These are phyloP conservation scores for Lineus longissimus DNA, from an alignment of 1,140 invertebrate species.

Conservation along the genomic window DNA sequence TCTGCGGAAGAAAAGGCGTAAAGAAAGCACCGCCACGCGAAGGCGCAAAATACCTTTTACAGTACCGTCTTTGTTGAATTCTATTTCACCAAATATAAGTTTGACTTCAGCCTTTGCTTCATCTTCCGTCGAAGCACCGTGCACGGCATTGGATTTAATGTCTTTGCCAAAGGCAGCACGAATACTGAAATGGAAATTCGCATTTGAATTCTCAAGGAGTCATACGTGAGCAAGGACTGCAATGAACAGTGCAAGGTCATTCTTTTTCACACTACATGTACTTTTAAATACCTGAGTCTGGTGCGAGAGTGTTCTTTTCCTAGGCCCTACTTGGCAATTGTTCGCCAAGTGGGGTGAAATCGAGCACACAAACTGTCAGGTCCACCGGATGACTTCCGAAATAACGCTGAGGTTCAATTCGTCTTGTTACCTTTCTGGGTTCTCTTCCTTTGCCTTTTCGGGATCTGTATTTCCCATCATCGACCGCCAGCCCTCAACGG, in stretches of 20 bases:
- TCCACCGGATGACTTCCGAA: too few relatives aligned
- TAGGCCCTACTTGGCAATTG: background rate
- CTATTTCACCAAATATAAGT: conserved; percentile 47
- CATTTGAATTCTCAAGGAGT: background rate
- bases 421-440: conserved; percentile 43
- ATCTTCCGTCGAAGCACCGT: conserved; percentile 38
- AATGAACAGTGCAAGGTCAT: background rate
- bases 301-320: background rate
- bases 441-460: conserved; percentile 40
- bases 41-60: conserved; percentile 34
- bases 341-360: too few relatives aligned
- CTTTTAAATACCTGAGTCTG: background rate
- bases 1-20: background rate
- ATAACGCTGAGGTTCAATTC: background rate
- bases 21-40: background rate
- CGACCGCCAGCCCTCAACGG: conserved; percentile 48
- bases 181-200: conserved; percentile 30
- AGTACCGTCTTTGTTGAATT: conserved; percentile 44
- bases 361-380: too few relatives aligned
- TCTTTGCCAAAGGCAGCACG: conserved; percentile 45
- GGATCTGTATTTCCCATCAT: conserved; percentile 50
- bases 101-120: conserved; percentile 38
- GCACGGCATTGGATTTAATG: conserved; percentile 46
- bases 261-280: background rate
- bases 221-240: background rate